phyloP scores from a whole-genome alignment of 2,888 invertebrate species.

The Lochmaea capreae region DNA sequence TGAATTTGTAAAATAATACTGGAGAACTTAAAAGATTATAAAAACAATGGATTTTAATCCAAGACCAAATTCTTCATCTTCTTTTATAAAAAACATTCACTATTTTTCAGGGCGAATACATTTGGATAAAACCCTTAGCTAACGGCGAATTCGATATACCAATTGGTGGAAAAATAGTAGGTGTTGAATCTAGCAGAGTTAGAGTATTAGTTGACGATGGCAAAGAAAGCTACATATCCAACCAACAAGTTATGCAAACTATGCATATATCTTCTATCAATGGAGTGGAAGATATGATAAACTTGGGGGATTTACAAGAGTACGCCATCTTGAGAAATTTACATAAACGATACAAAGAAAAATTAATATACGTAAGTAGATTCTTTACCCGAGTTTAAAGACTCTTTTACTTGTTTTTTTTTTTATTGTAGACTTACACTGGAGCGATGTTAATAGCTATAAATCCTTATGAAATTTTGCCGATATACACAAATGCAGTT shows the following conservation, averaged over 20 bases:
- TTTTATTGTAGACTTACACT: conserved; percentile 84
- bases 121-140: conserved; percentile 86
- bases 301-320: conserved; percentile 93
- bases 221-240: conserved; percentile 73
- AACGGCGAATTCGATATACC: conserved; percentile 85
- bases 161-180: conserved; percentile 84
- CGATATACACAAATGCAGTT: conserved; percentile 93
- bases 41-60: too few relatives aligned
- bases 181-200: conserved; percentile 80
- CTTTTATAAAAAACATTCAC: background rate
- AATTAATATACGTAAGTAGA: conserved; percentile 89
- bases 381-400: background rate
- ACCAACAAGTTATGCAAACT: conserved; percentile 74
- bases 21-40: too few relatives aligned
- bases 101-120: conserved; percentile 79
- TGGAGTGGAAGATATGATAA: conserved; percentile 96
- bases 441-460: conserved; percentile 95
- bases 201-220: conserved; percentile 88
- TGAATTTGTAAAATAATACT: too few relatives aligned
- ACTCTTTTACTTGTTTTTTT: background rate
- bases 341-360: conserved; percentile 87
- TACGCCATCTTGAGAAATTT: conserved; percentile 93
- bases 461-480: conserved; percentile 93
- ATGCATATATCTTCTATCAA: conserved; percentile 83
- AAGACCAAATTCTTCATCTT: too few relatives aligned